Evolutionary conservation across 1,140 invertebrate species (phyloP), one percentile per base, ranked within the genome.

Genomic region (Popillia japonica): DNA sequence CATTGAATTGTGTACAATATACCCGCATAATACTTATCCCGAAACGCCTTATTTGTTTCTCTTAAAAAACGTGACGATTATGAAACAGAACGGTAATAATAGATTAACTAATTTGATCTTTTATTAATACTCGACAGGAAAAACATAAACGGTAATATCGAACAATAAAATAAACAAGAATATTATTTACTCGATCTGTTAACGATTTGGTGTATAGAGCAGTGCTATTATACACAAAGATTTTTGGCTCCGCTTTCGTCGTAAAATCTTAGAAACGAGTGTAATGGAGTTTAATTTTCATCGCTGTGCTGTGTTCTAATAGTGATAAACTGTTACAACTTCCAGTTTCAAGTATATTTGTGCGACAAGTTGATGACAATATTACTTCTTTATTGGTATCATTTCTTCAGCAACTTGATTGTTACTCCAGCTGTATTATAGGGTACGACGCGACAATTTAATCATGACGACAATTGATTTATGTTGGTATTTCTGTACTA

Each of bases 401-500:
- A 22, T 22, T 34, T 22, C 17, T 68, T 68, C 22, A 34, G 27
- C 8, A 27, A 68, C 22, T 68, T 68, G 17, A 22, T 68, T 68
- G 3, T 68, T 68, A 22, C 27, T 68, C 0, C 22, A 22, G 27
- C 61, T 11, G 22, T 27, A 68, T 22, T 27, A 27, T 22, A 68
- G 23, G 27, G 61, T 34, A 22, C 61, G 61, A 55, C 17, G 20
- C 61, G 20, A 68, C 61, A 68, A 34, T 27, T 68, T 68, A 34
- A 68, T 27, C 27, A 68, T 68, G 61, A 68, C 61, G 61, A 34
- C 61, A 68, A 68, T 68, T 68, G 61, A 68, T 68, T 68, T 68
- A 27, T 68, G 61, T 14, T 68, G 61, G 61, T 68, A 68, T 68
- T 68, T 68, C 61, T 68, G 27, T 68, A 68, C 61, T 22, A 68